phyloP scores from a whole-genome alignment of 2,888 invertebrate genomes.

The Drosophila robusta region DNA sequence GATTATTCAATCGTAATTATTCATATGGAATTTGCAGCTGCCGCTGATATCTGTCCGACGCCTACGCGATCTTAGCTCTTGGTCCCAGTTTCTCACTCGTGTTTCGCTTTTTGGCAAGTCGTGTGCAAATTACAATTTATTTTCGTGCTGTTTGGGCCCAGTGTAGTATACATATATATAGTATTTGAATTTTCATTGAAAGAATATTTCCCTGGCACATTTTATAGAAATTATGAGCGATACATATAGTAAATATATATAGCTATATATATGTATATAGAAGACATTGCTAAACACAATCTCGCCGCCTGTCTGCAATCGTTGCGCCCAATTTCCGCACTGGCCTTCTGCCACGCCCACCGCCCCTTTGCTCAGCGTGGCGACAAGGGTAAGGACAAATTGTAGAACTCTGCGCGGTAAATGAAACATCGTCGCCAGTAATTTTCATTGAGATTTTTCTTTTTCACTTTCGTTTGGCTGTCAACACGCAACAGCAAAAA shows the following conservation, averaged over 20 bases:
- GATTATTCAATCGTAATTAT: conserved; percentile 58
- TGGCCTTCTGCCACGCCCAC: conserved; percentile 34
- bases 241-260: conserved; percentile 2
- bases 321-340: conserved; percentile 43
- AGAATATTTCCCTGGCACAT: conserved; percentile 36
- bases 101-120: conserved; percentile 42
- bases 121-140: conserved; percentile 64
- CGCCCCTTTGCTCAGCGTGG: background rate
- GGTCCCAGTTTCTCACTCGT: conserved; percentile 5
- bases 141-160: conserved; percentile 30
- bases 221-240: conserved; percentile 28
- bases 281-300: background rate
- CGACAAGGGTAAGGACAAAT: conserved; percentile 64
- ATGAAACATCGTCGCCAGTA: conserved; percentile 26
- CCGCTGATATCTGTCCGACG: conserved; percentile 26
- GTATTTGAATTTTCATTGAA: conserved; percentile 46
- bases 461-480: conserved; percentile 42
- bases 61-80: conserved; percentile 36
- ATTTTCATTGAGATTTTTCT: conserved; percentile 53
- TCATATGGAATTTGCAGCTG: conserved; percentile 62
- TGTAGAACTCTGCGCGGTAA: conserved; percentile 11
- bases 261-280: background rate
- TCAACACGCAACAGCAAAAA: conserved; percentile 20
- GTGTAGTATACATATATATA: conserved; percentile 16
- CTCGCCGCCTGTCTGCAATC: conserved; percentile 7